Evolutionary conservation across 2,888 invertebrate species (phyloP).

Genomic region (Drosophila putrida): DNA sequence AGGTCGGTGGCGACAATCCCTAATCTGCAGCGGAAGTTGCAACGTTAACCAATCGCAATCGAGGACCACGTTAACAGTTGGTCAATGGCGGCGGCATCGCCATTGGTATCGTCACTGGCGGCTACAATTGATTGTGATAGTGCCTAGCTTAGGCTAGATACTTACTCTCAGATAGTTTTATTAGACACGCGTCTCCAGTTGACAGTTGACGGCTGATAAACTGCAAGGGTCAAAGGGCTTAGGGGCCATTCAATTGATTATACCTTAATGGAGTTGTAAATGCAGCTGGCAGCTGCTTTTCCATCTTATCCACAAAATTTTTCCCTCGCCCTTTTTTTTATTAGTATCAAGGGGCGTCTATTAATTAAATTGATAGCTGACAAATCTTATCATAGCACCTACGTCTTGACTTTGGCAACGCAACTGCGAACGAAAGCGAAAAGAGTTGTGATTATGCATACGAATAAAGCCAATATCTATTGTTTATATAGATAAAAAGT

Average conservation of each 20-base stretch:
- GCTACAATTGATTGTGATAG: constrained; percentile 61
- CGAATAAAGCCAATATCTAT: constrained; percentile 65
- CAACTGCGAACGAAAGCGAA: constrained; percentile 58
- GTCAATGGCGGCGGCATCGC: constrained; percentile 68
- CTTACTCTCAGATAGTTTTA: constrained; percentile 65
- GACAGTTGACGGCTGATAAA: constrained; percentile 45
- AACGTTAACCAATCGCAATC: constrained; percentile 57
- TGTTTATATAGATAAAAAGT: constrained; percentile 75
- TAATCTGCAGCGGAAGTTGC: constrained; percentile 55
- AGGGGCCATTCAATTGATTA: constrained; percentile 51
- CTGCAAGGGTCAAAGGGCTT: constrained; percentile 50
- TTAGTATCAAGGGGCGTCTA: constrained; percentile 1
- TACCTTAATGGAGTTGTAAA: constrained; percentile 72
- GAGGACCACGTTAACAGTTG: constrained; percentile 60
- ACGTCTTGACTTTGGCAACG: constrained; percentile 8
- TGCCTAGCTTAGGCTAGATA: constrained; percentile 42
- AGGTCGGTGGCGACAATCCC: constrained; percentile 7
- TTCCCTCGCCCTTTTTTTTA: not conserved
- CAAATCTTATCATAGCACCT: constrained; percentile 20
- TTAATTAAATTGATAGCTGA: constrained; percentile 25
- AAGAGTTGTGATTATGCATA: constrained; percentile 61
- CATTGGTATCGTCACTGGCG: constrained; percentile 23
- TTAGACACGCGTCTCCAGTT: constrained; percentile 74
- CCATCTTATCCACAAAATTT: constrained; percentile 34
- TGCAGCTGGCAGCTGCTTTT: constrained; percentile 62